Conservation (phyloP, 2,113 vertebrate genomes). For the Motacilla alba region DNA sequence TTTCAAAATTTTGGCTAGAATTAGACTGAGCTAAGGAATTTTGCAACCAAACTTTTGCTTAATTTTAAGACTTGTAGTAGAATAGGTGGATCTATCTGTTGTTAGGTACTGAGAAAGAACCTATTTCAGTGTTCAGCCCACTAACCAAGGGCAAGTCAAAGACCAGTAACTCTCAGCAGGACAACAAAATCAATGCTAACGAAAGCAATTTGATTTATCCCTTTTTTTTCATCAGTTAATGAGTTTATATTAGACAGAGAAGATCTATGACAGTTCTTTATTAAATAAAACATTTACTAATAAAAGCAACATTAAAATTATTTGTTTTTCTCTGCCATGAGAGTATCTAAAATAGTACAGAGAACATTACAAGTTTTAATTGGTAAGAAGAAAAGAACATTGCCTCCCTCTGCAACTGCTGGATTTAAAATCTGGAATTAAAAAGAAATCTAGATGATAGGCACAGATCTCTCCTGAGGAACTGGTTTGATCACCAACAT, state of each 20-base stretch:
- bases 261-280: not conserved
- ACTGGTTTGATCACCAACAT: not conserved
- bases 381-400: not conserved
- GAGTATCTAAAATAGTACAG: not conserved
- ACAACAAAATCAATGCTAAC: not conserved
- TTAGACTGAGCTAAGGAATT: not conserved
- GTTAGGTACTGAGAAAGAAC: not conserved
- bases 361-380: not conserved
- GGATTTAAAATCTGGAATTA: not conserved
- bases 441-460: not conserved
- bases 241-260: not conserved
- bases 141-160: not conserved
- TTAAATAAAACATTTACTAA: not conserved
- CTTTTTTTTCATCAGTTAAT: not conserved
- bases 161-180: not conserved
- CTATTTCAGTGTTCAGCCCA: not conserved
- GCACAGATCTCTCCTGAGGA: not conserved
- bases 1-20: not conserved
- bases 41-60: not conserved
- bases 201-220: not conserved
- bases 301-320: not conserved
- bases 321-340: not conserved
- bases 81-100: not conserved
- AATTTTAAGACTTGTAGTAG: not conserved
- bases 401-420: not conserved